Base-by-base conservation (phyloP, 2,797 vertebrate species). In the Acipenser ruthenus region DNA sequence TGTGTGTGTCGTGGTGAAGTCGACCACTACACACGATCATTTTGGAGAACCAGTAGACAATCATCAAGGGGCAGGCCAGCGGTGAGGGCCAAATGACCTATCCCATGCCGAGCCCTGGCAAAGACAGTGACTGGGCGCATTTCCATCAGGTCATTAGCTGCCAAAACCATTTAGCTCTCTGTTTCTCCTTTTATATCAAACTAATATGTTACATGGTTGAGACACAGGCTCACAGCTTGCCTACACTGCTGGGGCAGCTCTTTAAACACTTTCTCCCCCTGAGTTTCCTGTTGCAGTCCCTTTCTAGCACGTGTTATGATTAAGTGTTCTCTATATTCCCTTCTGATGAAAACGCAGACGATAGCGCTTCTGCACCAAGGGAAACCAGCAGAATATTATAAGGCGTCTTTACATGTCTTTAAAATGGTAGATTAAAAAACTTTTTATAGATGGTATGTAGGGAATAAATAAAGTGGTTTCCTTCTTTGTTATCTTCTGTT, bases 41-140 rank as follows among this genome's bases (percentile, higher is more conserved):
- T 55, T 55, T 48, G 12, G 65, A 60, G 65, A 67, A 51, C 66
- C 60, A 48, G 61, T 68, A 67, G 53, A 67, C 65, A 70, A 69
- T 69, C 70, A 65, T 50, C 68, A 50, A 72, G 65, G 71, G 55
- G 49, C 23, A 50, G 53, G 62, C 65, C 69, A 67, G 67, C 51
- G 53, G 56, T 60, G 50, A 13, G 37, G 65, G 62, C 68, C 71
- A 70, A 50, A 64, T 67, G 55, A 47, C 50, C 49, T 12, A 48
- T 58, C 49, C 60, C 48, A n/a, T 55, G 50, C 53, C 7, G 15
- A 11, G 62, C 49, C 37, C 64, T 23, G 6, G 6, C 64, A 15
- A 66, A 12, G 23, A 61, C n/a, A 65, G n/a, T 3, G 8, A 7
- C 59, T 37, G 62, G 64, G 59, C 64, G 1, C 18, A 6, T 18